These are phyloP conservation scores for Zonotrichia albicollis DNA, from an alignment of 2,797 vertebrate species.

Conservation along the genomic window DNA sequence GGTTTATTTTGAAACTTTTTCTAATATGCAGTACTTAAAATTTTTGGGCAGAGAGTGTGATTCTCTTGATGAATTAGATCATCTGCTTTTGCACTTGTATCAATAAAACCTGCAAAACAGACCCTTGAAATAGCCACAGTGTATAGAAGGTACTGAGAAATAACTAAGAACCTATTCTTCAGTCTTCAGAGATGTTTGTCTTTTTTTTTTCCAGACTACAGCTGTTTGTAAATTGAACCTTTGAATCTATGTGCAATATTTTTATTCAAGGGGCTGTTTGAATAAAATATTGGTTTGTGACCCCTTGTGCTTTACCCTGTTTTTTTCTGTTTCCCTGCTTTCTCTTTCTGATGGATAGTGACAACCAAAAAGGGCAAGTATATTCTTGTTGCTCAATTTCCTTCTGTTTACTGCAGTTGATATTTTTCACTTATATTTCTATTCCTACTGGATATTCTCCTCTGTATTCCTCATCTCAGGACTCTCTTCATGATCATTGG, in stretches of 20 bases:
- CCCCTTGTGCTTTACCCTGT: constrained; percentile 91
- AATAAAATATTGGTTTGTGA: constrained; percentile 99
- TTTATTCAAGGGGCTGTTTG: constrained; percentile 96
- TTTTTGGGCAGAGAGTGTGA: neutral
- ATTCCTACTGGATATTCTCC: constrained; percentile 71
- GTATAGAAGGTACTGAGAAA: constrained; percentile 59
- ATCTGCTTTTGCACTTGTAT: neutral
- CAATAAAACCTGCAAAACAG: constrained; percentile 44
- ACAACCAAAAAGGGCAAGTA: constrained; percentile 89
- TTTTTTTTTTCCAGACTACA: constrained; percentile 68
- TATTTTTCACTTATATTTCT: constrained; percentile 68
- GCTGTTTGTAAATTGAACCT: constrained; percentile 75
- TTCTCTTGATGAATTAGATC: neutral
- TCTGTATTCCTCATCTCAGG: constrained; percentile 71
- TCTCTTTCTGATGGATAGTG: constrained; percentile 81
- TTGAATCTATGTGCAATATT: constrained; percentile 90
- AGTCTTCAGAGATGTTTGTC: constrained; percentile 70
- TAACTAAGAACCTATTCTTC: constrained; percentile 43
- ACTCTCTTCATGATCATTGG: constrained; percentile 32
- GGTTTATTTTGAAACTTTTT: neutral
- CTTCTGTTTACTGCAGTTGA: constrained; percentile 72
- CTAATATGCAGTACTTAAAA: neutral
- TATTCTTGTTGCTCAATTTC: constrained; percentile 81
- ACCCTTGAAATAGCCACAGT: constrained; percentile 73
- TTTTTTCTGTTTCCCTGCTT: constrained; percentile 87